phyloP scores from a whole-genome alignment of 2,113 vertebrate genomes.

The Pomatostomus ruficeps region DNA sequence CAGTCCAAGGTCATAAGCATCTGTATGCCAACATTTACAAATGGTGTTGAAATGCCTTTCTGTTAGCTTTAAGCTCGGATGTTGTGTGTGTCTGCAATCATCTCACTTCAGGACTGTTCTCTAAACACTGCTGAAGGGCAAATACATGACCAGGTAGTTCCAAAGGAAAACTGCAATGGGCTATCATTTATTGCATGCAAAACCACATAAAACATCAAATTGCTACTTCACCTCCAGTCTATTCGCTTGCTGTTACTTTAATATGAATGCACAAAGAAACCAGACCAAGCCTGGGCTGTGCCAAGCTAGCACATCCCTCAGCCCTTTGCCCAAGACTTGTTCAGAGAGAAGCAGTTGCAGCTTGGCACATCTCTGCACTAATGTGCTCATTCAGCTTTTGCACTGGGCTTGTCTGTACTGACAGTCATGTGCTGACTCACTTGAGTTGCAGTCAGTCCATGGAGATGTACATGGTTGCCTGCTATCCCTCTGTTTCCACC shows the following conservation, averaged over 20 bases:
- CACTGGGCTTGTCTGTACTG: not conserved
- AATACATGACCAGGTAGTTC: not conserved
- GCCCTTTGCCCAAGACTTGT: not conserved
- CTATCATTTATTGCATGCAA: not conserved
- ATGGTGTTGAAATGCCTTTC: not conserved
- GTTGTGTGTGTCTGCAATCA: not conserved
- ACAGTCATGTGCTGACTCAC: not conserved
- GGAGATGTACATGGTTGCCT: not conserved
- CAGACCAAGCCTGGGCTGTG: not conserved
- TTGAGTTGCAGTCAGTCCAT: not conserved
- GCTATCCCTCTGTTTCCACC: not conserved
- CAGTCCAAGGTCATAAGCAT: not conserved
- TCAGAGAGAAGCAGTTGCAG: not conserved
- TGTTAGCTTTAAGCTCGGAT: not conserved
- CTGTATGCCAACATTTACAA: not conserved
- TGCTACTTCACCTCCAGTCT: not conserved
- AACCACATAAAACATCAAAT: not conserved
- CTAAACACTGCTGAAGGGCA: not conserved
- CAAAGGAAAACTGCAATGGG: not conserved
- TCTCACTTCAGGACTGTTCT: not conserved
- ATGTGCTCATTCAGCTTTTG: not conserved
- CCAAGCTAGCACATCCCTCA: accelerated
- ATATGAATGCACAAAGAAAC: not conserved
- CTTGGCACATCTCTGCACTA: not conserved
- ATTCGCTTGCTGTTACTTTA: not conserved